Conservation (phyloP, 2,113 vertebrate species). For the Fulmarus glacialis region DNA sequence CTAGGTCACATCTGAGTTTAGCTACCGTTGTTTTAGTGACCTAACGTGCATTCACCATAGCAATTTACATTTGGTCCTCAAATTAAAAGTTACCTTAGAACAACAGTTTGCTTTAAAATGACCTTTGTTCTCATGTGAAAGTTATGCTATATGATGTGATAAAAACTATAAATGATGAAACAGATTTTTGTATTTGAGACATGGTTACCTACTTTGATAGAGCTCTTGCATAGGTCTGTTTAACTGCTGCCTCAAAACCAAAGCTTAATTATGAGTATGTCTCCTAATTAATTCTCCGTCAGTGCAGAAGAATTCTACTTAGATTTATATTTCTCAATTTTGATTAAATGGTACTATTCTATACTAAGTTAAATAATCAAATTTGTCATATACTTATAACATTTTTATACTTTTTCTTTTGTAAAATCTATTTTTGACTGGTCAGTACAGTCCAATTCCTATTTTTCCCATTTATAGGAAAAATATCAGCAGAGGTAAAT, state of each 20-base stretch:
- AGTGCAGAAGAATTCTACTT: background rate
- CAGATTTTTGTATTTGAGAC: constrained; percentile 25
- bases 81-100: constrained; percentile 80
- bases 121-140: constrained; percentile 52
- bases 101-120: constrained; percentile 73
- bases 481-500: background rate
- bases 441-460: background rate
- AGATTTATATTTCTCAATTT: constrained; percentile 13
- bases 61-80: constrained; percentile 77
- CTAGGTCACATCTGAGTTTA: constrained; percentile 94
- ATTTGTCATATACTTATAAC: background rate
- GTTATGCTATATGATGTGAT: constrained; percentile 53
- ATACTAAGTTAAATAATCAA: constrained; percentile 15
- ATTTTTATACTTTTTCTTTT: background rate
- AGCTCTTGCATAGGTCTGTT: background rate
- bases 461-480: constrained; percentile 6
- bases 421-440: background rate
- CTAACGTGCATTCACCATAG: constrained; percentile 73
- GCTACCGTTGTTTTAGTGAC: constrained; percentile 92
- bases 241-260: background rate
- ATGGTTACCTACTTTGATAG: background rate
- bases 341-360: background rate
- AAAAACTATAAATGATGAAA: constrained; percentile 48
- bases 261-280: constrained; percentile 2
- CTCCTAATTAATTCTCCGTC: background rate